A percentile compares a stretch with the other conserved stretches of the same genome.
These are phyloP conservation scores for Anneissia japonica DNA, from an alignment of 35 echinoderm and acorn worm species.

Conservation along the genomic window DNA sequence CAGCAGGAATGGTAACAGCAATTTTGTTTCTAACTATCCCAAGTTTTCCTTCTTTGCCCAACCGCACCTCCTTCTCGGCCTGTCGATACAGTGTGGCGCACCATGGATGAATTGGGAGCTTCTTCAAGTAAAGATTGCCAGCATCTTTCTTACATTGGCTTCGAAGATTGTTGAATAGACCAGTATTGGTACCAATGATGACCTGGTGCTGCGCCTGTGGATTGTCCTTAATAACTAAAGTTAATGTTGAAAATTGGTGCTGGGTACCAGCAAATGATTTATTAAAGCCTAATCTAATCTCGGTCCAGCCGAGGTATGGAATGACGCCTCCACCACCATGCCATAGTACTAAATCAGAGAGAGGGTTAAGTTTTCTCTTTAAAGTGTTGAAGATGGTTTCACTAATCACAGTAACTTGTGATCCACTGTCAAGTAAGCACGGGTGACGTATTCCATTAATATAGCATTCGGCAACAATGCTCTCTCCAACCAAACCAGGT, in stretches of 20 bases:
- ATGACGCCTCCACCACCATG: slow-evolving; percentile 61
- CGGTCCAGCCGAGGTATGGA: slow-evolving; percentile 52
- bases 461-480: too few species aligned
- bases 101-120: slow-evolving; percentile 16
- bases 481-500: background rate
- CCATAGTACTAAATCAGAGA: slow-evolving; percentile 42
- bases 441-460: too few species aligned
- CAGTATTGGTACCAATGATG: slow-evolving; percentile 50
- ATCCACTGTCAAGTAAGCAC: too few species aligned
- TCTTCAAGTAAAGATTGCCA: slow-evolving; percentile 3
- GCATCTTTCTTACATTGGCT: slow-evolving; percentile 21
- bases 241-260: slow-evolving; percentile 13
- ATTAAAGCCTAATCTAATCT: slow-evolving; percentile 16
- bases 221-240: slow-evolving; percentile 40
- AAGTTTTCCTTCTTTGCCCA: slow-evolving; percentile 25
- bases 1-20: background rate
- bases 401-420: too few species aligned
- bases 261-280: slow-evolving; percentile 22
- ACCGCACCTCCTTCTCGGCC: background rate
- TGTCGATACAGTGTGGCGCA: slow-evolving; percentile 15
- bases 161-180: slow-evolving; percentile 32
- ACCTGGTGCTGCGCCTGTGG: slow-evolving; percentile 5
- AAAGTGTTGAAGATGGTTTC: background rate
- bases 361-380: slow-evolving; percentile 11
- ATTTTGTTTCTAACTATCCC: slow-evolving; percentile 21